Evolutionary conservation across 1,140 invertebrate genomes (phyloP).

Genomic region (Arion vulgaris): DNA sequence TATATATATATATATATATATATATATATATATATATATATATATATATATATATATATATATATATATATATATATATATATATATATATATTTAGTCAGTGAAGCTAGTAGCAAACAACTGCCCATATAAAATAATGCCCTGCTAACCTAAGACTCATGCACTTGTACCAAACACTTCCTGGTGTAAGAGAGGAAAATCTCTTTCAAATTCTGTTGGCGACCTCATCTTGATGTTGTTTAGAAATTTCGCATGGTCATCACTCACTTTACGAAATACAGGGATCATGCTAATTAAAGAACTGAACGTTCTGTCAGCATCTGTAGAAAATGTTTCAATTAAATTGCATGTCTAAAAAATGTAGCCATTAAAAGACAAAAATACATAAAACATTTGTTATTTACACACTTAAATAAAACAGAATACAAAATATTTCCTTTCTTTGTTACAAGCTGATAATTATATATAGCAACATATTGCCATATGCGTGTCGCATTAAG

Average conservation of each 20-base stretch:
- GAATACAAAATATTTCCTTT: too few relatives aligned
- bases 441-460: too few relatives aligned
- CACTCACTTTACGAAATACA: conserved; percentile 59
- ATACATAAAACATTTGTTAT: background rate
- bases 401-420: background rate
- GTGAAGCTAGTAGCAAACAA: background rate
- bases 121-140: background rate
- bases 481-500: too few relatives aligned
- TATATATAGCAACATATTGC: too few relatives aligned
- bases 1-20: too few relatives aligned
- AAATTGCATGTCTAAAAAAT: too few relatives aligned
- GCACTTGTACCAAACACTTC: conserved; percentile 54
- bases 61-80: background rate
- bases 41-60: too few relatives aligned
- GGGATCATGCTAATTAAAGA: conserved; percentile 55
- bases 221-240: conserved; percentile 67
- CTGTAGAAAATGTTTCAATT: conserved; percentile 42
- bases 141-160: background rate
- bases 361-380: background rate
- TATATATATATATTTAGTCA: background rate
- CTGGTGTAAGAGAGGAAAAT: conserved; percentile 63
- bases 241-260: conserved; percentile 60
- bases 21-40: too few relatives aligned
- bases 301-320: conserved; percentile 58
- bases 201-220: conserved; percentile 48